Conservation (phyloP, 2,797 vertebrate genomes). For the Helostoma temminkii region DNA sequence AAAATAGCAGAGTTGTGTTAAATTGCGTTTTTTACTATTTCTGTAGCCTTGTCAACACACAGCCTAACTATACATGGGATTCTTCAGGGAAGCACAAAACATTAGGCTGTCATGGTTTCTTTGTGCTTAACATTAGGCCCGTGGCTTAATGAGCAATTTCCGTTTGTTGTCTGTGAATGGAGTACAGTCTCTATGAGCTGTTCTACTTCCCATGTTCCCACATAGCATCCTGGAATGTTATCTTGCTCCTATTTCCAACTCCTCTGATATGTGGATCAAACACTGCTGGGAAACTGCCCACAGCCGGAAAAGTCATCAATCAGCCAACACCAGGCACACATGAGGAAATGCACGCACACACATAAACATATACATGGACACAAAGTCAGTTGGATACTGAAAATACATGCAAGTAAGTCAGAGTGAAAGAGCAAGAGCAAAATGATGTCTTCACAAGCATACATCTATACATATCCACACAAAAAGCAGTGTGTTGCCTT, state of each 20-base stretch:
- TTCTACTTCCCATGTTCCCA: conserved; percentile 75
- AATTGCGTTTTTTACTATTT: not conserved
- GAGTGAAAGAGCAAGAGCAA: not conserved
- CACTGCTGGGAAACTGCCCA: conserved; percentile 74
- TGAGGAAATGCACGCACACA: conserved; percentile 15
- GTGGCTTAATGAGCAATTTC: conserved; percentile 69
- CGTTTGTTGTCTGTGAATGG: conserved; percentile 56
- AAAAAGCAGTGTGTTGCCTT: no score
- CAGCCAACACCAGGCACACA: conserved; percentile 62
- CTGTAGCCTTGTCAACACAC: not conserved
- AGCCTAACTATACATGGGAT: conserved; percentile 13
- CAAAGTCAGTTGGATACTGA: conserved; percentile 32
- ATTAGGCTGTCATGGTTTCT: conserved; percentile 31
- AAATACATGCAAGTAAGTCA: conserved; percentile 27
- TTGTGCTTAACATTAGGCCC: conserved; percentile 42
- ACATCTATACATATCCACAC: conserved; percentile 10
- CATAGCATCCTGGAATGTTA: conserved; percentile 80
- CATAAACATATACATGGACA: conserved; percentile 6
- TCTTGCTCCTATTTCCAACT: conserved; percentile 74
- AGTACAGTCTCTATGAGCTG: conserved; percentile 57
- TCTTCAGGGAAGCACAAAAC: conserved; percentile 33
- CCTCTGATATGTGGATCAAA: conserved; percentile 82
- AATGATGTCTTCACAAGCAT: conserved; percentile 23
- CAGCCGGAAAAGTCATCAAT: conserved; percentile 78
- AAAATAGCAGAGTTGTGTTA: not conserved